Evolutionary conservation across 2,113 vertebrate species (phyloP).

Genomic region (Odocoileus hemionus): DNA sequence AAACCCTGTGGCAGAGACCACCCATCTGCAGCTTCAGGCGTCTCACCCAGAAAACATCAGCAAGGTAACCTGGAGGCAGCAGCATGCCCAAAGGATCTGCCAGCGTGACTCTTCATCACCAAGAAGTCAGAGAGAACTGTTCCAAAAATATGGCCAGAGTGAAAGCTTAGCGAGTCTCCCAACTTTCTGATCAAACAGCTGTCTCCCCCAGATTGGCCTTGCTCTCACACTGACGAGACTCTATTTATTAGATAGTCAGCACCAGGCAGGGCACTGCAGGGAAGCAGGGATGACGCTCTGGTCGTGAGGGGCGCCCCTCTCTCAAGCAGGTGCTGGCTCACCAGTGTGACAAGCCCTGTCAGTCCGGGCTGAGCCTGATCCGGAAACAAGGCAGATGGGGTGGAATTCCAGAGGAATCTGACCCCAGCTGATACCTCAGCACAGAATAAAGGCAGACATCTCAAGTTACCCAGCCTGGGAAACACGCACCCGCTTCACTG

Average conservation of each 20-base stretch:
- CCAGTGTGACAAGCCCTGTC: fast-evolving
- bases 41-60: neutral
- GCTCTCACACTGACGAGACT: fast-evolving
- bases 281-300: fast-evolving
- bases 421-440: fast-evolving
- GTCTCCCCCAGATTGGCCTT: too few relatives aligned
- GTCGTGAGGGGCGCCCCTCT: fast-evolving
- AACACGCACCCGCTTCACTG: fast-evolving
- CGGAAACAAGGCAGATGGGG: fast-evolving
- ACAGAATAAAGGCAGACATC: too few relatives aligned
- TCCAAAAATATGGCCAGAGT: neutral
- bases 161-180: neutral
- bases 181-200: neutral
- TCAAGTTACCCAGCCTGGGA: neutral
- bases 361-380: fast-evolving
- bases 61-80: fast-evolving
- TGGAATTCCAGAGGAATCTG: slow-evolving; percentile 29
- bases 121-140: neutral
- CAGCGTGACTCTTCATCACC: fast-evolving
- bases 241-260: fast-evolving
- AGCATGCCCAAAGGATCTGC: too few relatives aligned
- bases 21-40: fast-evolving
- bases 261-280: fast-evolving
- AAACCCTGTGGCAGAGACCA: fast-evolving
- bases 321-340: fast-evolving